These are phyloP conservation scores for Polyodon spathula DNA, from an alignment of 2,113 vertebrate species.

Conservation along the genomic window DNA sequence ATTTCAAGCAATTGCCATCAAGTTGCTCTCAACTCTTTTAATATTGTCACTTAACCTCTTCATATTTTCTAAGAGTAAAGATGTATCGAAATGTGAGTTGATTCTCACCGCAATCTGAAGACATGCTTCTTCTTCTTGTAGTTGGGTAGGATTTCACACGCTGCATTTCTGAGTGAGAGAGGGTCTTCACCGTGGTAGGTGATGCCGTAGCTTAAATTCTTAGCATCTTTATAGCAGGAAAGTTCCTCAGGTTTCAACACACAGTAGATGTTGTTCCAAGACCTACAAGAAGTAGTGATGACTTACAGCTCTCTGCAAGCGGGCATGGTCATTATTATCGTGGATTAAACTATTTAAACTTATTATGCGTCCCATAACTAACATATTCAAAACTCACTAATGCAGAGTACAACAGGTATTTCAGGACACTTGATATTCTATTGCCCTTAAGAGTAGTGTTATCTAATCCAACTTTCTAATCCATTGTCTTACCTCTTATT, in stretches of 20 bases:
- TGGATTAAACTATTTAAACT: too few relatives aligned
- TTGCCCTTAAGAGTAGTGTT: too few relatives aligned
- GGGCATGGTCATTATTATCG: neutral
- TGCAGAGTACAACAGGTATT: too few relatives aligned
- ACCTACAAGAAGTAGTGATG: slow-evolving; percentile 47
- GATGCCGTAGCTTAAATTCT: slow-evolving; percentile 66
- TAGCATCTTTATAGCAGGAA: slow-evolving; percentile 81
- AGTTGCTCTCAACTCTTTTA: too few relatives aligned
- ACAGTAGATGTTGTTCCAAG: slow-evolving; percentile 89
- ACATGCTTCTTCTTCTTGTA: slow-evolving; percentile 97
- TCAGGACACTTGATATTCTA: too few relatives aligned
- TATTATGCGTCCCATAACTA: too few relatives aligned
- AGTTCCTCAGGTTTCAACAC: slow-evolving; percentile 77
- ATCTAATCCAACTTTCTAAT: too few relatives aligned
- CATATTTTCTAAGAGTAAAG: fast-evolving
- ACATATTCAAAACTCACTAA: too few relatives aligned
- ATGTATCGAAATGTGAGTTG: neutral
- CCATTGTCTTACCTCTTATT: too few relatives aligned
- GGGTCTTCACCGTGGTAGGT: slow-evolving; percentile 84
- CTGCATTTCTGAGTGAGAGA: slow-evolving; percentile 60
- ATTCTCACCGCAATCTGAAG: slow-evolving; percentile 76
- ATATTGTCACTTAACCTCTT: too few relatives aligned
- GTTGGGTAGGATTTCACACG: slow-evolving; percentile 72
- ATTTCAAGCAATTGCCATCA: too few relatives aligned
- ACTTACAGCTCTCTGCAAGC: neutral